Percentiles rank a stretch among this genome's conserved stretches.
Conservation (phyloP, 2,113 vertebrate species). For the Melospiza melodia region DNA sequence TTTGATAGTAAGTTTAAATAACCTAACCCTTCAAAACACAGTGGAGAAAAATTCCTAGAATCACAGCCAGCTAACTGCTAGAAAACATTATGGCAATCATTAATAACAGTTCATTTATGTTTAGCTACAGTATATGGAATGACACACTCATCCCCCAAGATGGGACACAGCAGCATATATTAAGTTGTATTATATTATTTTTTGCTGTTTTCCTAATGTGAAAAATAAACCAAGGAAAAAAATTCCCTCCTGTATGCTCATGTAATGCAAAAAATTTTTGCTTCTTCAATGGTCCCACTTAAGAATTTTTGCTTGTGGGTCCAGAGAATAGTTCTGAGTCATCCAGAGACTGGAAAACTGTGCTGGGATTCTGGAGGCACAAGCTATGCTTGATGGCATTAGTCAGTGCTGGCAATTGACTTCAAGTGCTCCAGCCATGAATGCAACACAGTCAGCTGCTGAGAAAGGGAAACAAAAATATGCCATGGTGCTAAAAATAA, state of each 20-base stretch:
- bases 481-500: neutral
- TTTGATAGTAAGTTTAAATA: slow-evolving; percentile 87
- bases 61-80: slow-evolving; percentile 80
- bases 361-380: neutral
- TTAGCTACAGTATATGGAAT: slow-evolving; percentile 73
- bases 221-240: neutral
- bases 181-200: slow-evolving; percentile 22
- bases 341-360: neutral
- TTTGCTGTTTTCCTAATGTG: neutral
- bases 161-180: slow-evolving; percentile 37
- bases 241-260: neutral
- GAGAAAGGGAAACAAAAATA: neutral
- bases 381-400: neutral
- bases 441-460: neutral
- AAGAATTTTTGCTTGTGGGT: neutral
- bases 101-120: slow-evolving; percentile 82
- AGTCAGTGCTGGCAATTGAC: neutral
- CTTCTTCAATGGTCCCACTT: neutral
- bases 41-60: slow-evolving; percentile 78
- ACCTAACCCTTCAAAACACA: slow-evolving; percentile 84
- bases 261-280: neutral
- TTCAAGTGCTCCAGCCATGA: neutral
- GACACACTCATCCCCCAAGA: slow-evolving; percentile 64
- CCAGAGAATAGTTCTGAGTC: neutral
- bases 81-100: slow-evolving; percentile 79